Base-by-base conservation (phyloP, 2,888 invertebrate genomes). In the Labia minor region DNA sequence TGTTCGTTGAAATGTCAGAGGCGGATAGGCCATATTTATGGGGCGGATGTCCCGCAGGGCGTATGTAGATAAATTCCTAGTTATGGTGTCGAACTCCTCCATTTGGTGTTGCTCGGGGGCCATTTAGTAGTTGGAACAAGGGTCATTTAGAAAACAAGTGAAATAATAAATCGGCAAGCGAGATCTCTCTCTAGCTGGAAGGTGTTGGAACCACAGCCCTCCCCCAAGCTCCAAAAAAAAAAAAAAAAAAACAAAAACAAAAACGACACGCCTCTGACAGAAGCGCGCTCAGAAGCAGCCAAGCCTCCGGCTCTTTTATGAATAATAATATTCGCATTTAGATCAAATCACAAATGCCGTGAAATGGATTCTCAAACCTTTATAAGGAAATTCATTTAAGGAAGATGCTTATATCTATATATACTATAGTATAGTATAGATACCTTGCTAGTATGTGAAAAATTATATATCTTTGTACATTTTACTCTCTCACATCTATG, bases 1-100 rank as follows among this genome's bases (percentile, higher is more conserved):
- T 49, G 49, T 49, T 49, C 49, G 49, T 49, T 49, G 49, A 49
- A 49, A 49, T 49, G 49, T 49, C 49, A 49, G 49, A 49, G 49
- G 49, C 49, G 49, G 49, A 49, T 49, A 49, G 49, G n/a, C 49
- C 49, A 11, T 49, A 49, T 49, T 49, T 49, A 49, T 49, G 49
- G 49, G 49, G 49, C 49, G 49, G 49, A 49, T 49, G 16, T 16
- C 49, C 49, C 49, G 16, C n/a, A 16, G 49, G 49, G n/a, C 49
- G 16, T 49, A 49, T 49, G 49, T 49, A 49, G 49, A 49, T 49
- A 49, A 49, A 49, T 49, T 49, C 49, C 49, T 49, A 49, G 49
- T 49, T 49, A 49, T 49, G 49, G 49, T 49, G 49, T 49, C 49
- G 49, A 49, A 49, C 49, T 49, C 49, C 49, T 49, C 49, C 49